A percentile compares a stretch with the other conserved stretches of the same genome.
These are phyloP conservation scores for Plectrocnemia conspersa DNA, from an alignment of 1,140 invertebrate genomes.

Conservation along the genomic window DNA sequence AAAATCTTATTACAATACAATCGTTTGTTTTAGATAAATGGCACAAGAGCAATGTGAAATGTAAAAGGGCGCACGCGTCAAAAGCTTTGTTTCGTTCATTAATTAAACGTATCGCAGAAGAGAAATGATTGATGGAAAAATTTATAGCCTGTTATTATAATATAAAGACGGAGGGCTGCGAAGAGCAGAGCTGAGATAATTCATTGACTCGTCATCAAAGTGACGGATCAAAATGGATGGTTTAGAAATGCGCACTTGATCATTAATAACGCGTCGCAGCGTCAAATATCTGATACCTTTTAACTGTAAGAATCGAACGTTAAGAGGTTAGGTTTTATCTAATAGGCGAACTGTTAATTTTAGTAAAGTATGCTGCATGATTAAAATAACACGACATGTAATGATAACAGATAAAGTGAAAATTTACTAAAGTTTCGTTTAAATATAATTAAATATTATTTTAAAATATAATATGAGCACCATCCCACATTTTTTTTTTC, in stretches of 20 bases:
- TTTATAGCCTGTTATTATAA: slow-evolving; percentile 30
- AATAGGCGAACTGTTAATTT: too few relatives aligned
- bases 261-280: slow-evolving; percentile 4
- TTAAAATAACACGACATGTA: too few relatives aligned
- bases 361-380: too few relatives aligned
- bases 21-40: too few relatives aligned
- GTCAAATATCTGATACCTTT: background rate
- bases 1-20: too few relatives aligned
- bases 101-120: slow-evolving; percentile 28
- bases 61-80: too few relatives aligned
- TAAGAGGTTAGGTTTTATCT: slow-evolving; percentile 1
- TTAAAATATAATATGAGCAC: too few relatives aligned
- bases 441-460: too few relatives aligned
- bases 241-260: slow-evolving; percentile 10
- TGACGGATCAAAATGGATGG: slow-evolving; percentile 22
- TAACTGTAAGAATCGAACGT: slow-evolving; percentile 3
- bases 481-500: too few relatives aligned
- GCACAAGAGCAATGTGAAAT: too few relatives aligned
- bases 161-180: slow-evolving; percentile 18
- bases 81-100: slow-evolving; percentile 24
- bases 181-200: slow-evolving; percentile 18
- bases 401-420: too few relatives aligned
- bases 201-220: slow-evolving; percentile 21
- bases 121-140: slow-evolving; percentile 32
- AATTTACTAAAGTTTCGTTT: too few relatives aligned